phyloP scores from a whole-genome alignment of 53 echinoderm and acorn worm genomes.

The Pentamera pediparva region DNA sequence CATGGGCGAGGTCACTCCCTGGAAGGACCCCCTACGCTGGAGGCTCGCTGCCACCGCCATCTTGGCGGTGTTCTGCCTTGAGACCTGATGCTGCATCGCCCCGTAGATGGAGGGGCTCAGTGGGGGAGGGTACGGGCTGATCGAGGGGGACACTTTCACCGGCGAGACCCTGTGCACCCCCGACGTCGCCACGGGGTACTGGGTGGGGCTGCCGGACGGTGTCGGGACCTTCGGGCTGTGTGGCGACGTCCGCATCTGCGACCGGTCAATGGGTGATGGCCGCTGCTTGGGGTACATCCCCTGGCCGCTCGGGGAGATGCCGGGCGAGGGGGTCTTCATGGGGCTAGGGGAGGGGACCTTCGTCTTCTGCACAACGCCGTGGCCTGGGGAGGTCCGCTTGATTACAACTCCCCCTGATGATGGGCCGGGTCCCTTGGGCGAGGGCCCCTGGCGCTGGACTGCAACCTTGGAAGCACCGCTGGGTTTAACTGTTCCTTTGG shows the following conservation, averaged over 20 bases:
- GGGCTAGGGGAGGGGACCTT: conserved; percentile 2
- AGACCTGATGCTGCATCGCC: neutral
- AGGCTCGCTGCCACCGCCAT: neutral
- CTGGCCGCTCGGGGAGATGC: conserved; percentile 18
- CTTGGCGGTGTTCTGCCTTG: neutral
- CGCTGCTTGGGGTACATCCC: conserved; percentile 10
- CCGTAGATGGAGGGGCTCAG: neutral
- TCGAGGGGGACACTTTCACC: conserved; percentile 7
- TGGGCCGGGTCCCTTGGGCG: neutral
- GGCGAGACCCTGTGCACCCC: neutral
- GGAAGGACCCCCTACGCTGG: conserved; percentile 12
- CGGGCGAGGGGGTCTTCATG: conserved; percentile 2
- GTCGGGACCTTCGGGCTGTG: neutral
- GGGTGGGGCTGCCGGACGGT: neutral
- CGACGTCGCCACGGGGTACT: neutral
- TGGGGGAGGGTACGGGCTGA: neutral
- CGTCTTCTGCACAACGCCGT: neutral
- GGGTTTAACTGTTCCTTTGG: neutral
- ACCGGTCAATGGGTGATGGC: conserved; percentile 22
- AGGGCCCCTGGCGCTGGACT: neutral
- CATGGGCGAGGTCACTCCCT: conserved; percentile 18
- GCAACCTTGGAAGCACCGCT: neutral
- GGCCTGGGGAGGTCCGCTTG: neutral
- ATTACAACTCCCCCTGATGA: neutral
- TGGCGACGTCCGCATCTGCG: neutral